Percentiles rank a stretch among this genome's conserved stretches.
Conservation (phyloP, 2,113 vertebrate species). For the Apteryx mantelli region DNA sequence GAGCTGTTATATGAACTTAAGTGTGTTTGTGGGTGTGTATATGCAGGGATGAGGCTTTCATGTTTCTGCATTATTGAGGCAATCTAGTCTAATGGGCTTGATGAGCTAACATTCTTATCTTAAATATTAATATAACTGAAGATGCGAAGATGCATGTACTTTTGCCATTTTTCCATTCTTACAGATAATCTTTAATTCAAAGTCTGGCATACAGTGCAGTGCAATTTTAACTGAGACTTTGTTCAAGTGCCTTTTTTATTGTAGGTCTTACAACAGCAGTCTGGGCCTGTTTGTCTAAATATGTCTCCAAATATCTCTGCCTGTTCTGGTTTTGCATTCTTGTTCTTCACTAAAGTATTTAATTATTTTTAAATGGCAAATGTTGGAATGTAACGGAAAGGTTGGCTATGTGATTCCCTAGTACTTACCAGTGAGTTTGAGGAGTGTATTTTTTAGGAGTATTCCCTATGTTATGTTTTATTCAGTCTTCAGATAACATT, state of each 20-base stretch:
- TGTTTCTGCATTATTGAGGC: neutral
- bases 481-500: neutral
- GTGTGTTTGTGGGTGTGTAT: neutral
- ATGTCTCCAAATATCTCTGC: neutral
- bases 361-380: neutral
- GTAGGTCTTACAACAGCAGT: neutral
- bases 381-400: neutral
- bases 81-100: neutral
- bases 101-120: neutral
- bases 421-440: neutral
- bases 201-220: neutral
- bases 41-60: neutral
- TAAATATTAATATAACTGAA: neutral
- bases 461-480: neutral
- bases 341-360: neutral
- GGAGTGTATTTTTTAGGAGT: neutral
- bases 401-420: neutral
- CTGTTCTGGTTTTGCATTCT: neutral
- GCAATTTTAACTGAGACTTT: neutral
- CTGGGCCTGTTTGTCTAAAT: neutral
- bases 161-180: neutral
- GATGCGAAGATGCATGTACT: neutral
- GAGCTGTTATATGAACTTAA: neutral
- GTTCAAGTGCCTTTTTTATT: neutral
- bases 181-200: neutral